Evolutionary conservation across 2,113 vertebrate species (phyloP).

Genomic region (Gnathonemus longibarbis): DNA sequence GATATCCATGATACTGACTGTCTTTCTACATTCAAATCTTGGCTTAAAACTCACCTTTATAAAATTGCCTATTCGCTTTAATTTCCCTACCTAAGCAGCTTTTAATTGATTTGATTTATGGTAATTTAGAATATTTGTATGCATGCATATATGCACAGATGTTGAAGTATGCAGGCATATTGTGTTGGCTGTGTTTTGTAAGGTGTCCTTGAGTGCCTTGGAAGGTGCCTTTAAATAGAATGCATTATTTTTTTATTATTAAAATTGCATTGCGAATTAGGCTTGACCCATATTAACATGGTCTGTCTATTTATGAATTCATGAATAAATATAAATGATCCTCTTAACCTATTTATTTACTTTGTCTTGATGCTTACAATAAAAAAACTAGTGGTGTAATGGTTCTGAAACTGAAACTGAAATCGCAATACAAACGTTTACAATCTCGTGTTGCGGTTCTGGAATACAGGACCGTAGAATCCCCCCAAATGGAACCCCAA

Average conservation of each 20-base stretch:
- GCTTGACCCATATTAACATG: neutral
- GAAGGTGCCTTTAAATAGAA: neutral
- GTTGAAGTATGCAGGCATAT: neutral
- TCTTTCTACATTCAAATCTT: neutral
- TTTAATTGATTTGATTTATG: neutral
- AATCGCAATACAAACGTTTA: neutral
- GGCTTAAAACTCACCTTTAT: too few relatives aligned
- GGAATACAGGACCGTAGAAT: neutral
- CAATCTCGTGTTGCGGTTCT: neutral
- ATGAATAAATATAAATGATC: neutral
- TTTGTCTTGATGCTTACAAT: neutral
- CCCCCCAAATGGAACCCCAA: neutral
- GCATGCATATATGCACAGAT: neutral
- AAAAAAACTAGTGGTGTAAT: neutral
- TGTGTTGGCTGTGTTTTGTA: neutral
- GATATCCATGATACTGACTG: neutral
- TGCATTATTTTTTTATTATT: neutral
- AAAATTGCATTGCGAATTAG: neutral
- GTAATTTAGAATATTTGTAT: neutral
- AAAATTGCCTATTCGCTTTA: neutral
- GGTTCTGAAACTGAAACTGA: neutral
- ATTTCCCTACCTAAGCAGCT: neutral
- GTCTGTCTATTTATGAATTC: neutral
- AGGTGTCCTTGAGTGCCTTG: neutral
- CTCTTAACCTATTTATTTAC: neutral